Percentiles rank a stretch among this genome's conserved stretches.
phyloP scores from a whole-genome alignment of 2,888 invertebrate genomes.

The Pandemis corylana region DNA sequence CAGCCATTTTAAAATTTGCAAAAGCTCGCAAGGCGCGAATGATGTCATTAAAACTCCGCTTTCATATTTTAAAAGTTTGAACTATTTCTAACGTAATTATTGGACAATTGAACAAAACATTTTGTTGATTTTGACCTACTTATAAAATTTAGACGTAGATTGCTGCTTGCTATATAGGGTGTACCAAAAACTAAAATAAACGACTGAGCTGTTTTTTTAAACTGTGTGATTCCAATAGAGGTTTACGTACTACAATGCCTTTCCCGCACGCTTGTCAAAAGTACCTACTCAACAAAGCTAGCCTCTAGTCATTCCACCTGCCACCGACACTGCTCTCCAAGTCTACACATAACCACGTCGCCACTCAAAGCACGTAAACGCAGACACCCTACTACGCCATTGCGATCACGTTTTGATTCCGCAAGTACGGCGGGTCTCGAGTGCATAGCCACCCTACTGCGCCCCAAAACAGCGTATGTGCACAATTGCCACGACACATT shows the following conservation, averaged over 20 bases:
- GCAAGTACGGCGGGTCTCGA: slow-evolving; percentile 32
- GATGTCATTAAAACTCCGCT: too few species aligned
- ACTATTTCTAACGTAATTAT: too few species aligned
- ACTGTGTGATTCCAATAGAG: not conserved
- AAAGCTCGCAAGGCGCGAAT: not conserved
- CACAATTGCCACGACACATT: not conserved
- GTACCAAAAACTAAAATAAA: too few species aligned
- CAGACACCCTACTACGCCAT: slow-evolving; percentile 40
- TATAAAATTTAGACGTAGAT: too few species aligned
- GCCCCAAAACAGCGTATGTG: slow-evolving; percentile 24
- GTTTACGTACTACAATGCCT: not conserved
- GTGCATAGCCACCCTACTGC: slow-evolving; percentile 34
- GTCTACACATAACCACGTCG: slow-evolving; percentile 8
- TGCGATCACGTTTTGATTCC: slow-evolving; percentile 39
- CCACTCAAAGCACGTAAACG: slow-evolving; percentile 39
- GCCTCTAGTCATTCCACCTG: slow-evolving; percentile 19
- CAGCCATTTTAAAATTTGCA: not conserved
- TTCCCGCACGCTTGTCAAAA: slow-evolving; percentile 6
- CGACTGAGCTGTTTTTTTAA: too few species aligned
- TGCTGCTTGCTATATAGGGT: too few species aligned
- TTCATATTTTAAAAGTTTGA: too few species aligned
- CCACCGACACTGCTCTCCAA: not conserved
- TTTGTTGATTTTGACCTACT: too few species aligned
- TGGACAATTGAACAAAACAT: too few species aligned
- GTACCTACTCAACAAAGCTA: slow-evolving; percentile 7